Evolutionary conservation across 2,888 invertebrate species (phyloP), one percentile per base, ranked within the genome.

Genomic region (Gortyna flavago): DNA sequence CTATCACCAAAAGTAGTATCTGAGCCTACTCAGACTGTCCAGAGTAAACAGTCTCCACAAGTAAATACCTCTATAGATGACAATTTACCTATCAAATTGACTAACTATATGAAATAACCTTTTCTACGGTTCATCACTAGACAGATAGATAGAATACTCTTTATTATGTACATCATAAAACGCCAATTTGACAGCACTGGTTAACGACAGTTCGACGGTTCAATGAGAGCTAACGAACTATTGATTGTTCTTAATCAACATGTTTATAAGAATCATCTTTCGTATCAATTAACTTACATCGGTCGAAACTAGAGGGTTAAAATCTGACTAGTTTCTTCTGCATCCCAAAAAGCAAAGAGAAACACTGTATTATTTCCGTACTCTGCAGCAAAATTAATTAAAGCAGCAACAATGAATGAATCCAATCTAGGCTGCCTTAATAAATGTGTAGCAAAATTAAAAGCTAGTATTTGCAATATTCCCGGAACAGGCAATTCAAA

Each of bases 301-400:
- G 16, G 7, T 38, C 38, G 6, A 57, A 78, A 41, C 3, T 32
- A 38, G n/a, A 41, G 2, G 21, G n/a, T 21, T 70, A 70, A 69
- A 59, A 51, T 41, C 5, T 16, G 13, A n/a, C 29, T 16, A 70
- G 44, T 69, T 72, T 21, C 25, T 38, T 54, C 5, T 16, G 18
- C 21, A 29, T 54, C 16, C 25, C 38, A n/a, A 76, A 82, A 48
- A 77, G 32, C 35, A 65, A 73, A 51, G 54, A 57, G 16, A 82
- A 73, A 62, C 16, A 57, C 54, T 70, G 38, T 71, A 61, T 71
- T 74, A 66, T 41, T 64, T 9, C 44, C 59, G 62, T 69, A 62
- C 44, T 59, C 65, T 79, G 79, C 84, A 86, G 59, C 54, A 64
- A 73, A 84, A 79, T 83, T 84, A 83, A 84, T 84, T 84, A 86